These are phyloP conservation scores for Labrus mixtus DNA, from an alignment of 2,113 vertebrate genomes.

Conservation along the genomic window DNA sequence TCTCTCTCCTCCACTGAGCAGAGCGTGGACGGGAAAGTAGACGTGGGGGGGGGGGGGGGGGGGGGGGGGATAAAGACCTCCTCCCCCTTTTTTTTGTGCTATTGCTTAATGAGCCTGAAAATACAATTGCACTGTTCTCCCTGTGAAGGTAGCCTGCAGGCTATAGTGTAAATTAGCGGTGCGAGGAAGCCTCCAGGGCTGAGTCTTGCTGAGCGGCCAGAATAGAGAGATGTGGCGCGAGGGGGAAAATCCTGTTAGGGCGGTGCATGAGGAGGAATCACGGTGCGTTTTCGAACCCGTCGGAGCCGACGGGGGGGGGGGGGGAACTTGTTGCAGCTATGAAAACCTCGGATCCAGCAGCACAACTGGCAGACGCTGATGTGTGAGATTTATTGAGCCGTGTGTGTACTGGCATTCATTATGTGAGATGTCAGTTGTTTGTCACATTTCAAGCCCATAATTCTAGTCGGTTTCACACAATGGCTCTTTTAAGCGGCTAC, in stretches of 20 bases:
- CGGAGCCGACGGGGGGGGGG: slow-evolving; percentile 16
- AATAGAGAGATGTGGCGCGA: slow-evolving; percentile 70
- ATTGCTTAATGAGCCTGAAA: slow-evolving; percentile 88
- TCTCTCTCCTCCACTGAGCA: slow-evolving; percentile 41
- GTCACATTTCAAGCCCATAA: slow-evolving; percentile 70
- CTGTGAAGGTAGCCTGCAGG: slow-evolving; percentile 85
- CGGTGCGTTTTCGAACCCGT: slow-evolving; percentile 61
- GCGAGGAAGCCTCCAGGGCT: slow-evolving; percentile 81
- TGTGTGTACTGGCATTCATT: slow-evolving; percentile 57
- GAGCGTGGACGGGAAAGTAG: slow-evolving; percentile 68
- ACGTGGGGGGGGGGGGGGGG: too few species aligned
- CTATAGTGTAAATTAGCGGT: slow-evolving; percentile 85
- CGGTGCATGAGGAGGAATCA: slow-evolving; percentile 70
- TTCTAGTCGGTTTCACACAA: slow-evolving; percentile 70
- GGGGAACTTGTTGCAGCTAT: slow-evolving; percentile 69
- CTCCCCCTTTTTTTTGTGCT: slow-evolving; percentile 64
- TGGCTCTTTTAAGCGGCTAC: slow-evolving; percentile 63
- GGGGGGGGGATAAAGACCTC: slow-evolving; percentile 47
- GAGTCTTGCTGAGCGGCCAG: slow-evolving; percentile 82
- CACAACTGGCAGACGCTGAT: slow-evolving; percentile 40
- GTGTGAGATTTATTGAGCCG: slow-evolving; percentile 63
- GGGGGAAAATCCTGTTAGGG: slow-evolving; percentile 74
- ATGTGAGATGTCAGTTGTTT: slow-evolving; percentile 69
- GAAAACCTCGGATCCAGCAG: slow-evolving; percentile 7
- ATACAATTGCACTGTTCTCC: slow-evolving; percentile 84